phyloP scores from a whole-genome alignment of 1,140 invertebrate species.

The Eupristina koningsbergeri region DNA sequence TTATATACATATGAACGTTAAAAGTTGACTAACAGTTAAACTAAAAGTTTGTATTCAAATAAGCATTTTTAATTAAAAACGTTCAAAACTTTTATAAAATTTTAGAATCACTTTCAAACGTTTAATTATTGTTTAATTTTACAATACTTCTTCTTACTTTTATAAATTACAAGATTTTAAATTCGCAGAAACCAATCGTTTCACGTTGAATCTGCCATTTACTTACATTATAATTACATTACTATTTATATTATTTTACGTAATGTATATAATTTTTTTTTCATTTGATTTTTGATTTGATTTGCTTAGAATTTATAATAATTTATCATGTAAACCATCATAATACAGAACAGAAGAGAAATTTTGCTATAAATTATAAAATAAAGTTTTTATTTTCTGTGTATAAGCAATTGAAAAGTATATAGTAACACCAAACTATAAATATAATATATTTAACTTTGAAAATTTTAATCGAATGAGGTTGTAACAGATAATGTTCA shows the following conservation, averaged over 20 bases:
- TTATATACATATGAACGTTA: background rate
- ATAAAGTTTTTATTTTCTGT: no score
- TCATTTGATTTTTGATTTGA: no score
- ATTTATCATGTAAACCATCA: no score
- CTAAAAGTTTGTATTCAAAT: slow-evolving; percentile 1
- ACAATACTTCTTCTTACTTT: background rate
- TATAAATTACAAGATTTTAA: background rate
- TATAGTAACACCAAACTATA: no score
- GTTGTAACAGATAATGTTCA: no score
- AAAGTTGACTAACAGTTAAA: background rate
- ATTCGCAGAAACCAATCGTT: background rate
- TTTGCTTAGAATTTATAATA: background rate
- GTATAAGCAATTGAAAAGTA: no score
- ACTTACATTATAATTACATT: background rate
- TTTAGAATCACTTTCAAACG: background rate
- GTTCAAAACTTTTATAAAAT: background rate
- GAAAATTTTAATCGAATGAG: no score
- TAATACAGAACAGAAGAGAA: no score
- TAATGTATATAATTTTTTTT: background rate
- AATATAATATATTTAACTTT: no score
- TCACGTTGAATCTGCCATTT: background rate
- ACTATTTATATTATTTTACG: background rate
- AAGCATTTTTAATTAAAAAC: slow-evolving; percentile 7
- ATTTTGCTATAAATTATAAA: no score
- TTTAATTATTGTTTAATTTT: slow-evolving; percentile 2